Evolutionary conservation across 2,888 invertebrate genomes (phyloP).

Genomic region (Abrostola triplasia): DNA sequence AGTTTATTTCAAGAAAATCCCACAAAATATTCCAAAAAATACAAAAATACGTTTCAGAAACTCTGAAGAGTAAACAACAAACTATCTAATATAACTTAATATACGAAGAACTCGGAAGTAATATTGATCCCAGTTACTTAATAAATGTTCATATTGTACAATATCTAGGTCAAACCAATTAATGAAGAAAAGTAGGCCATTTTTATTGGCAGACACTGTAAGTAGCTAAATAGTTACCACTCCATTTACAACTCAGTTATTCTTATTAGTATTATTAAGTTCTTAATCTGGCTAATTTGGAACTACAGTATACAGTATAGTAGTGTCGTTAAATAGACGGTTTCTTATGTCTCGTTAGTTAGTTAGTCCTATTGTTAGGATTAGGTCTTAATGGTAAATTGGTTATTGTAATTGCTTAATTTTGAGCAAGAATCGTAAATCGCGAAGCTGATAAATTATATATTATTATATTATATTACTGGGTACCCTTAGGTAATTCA

Average conservation of each 20-base stretch:
- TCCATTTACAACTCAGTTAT: conserved; percentile 49
- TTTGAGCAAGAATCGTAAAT: no score
- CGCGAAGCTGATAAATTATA: no score
- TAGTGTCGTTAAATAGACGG: no score
- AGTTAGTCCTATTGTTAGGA: no score
- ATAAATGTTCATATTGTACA: conserved; percentile 51
- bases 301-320: not conserved
- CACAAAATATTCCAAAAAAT: no score
- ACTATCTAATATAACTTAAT: not conserved
- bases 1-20: no score
- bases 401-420: no score
- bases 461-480: no score
- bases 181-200: conserved; percentile 61
- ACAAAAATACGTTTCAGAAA: not conserved
- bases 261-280: conserved; percentile 19
- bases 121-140: conserved; percentile 27
- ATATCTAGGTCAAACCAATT: conserved; percentile 60
- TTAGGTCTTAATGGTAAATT: no score
- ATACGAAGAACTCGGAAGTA: conserved; percentile 30
- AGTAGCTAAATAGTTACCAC: conserved; percentile 48
- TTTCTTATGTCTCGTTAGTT: no score
- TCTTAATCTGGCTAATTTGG: not conserved
- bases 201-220: conserved; percentile 62
- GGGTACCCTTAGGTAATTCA: no score
- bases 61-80: not conserved